Evolutionary conservation across 2,113 vertebrate species (phyloP).

Genomic region (Lipophrys pholis): DNA sequence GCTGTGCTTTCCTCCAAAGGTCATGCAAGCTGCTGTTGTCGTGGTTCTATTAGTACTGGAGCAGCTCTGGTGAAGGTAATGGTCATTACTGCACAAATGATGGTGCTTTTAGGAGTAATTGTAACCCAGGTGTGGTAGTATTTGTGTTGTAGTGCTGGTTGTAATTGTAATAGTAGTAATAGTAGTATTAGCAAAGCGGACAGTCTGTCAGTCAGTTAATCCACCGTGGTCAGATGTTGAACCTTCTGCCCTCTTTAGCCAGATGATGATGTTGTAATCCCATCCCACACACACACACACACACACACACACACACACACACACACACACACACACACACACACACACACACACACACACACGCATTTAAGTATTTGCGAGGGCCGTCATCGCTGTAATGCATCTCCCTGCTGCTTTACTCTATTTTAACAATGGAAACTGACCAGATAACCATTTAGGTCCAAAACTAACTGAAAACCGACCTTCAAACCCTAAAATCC

Average conservation of each 20-base stretch:
- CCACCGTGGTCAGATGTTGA: conserved; percentile 47
- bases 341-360: too few relatives aligned
- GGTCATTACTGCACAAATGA: too few relatives aligned
- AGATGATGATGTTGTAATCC: conserved; percentile 52
- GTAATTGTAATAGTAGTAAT: background rate
- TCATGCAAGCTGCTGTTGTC: too few relatives aligned
- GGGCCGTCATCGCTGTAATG: background rate
- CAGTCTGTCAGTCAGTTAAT: conserved; percentile 38
- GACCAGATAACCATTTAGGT: too few relatives aligned
- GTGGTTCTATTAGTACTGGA: too few relatives aligned
- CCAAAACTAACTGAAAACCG: too few relatives aligned
- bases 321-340: too few relatives aligned
- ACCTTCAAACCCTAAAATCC: background rate
- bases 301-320: background rate
- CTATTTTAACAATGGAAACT: too few relatives aligned
- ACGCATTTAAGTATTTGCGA: background rate
- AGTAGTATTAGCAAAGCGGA: conserved; percentile 3
- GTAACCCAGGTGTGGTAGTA: too few relatives aligned
- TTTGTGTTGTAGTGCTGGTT: background rate
- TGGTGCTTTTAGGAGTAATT: background rate
- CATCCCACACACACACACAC: conserved; percentile 3
- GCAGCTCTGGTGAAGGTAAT: too few relatives aligned
- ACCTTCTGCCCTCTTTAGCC: conserved; percentile 19
- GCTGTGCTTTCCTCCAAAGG: too few relatives aligned
- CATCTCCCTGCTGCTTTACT: background rate